Evolutionary conservation across 2,888 invertebrate species (phyloP).

Genomic region (Troides aeacus): DNA sequence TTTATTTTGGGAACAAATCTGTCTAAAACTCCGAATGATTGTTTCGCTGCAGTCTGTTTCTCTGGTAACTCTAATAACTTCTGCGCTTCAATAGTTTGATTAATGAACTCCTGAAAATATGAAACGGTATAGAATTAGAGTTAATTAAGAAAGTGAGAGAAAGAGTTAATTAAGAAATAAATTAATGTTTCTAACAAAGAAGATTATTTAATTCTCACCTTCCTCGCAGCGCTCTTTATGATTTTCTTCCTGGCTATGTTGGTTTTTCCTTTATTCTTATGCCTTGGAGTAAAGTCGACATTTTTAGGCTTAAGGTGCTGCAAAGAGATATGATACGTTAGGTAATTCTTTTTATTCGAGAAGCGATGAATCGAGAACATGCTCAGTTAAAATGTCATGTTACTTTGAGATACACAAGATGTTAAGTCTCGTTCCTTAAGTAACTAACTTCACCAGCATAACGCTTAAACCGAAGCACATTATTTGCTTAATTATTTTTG

Average conservation of each 20-base stretch:
- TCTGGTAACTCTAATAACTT: slow-evolving; percentile 55
- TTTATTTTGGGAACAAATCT: slow-evolving; percentile 83
- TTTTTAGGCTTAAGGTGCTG: slow-evolving; percentile 88
- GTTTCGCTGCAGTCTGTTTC: slow-evolving; percentile 52
- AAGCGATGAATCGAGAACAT: no score
- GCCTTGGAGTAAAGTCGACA: slow-evolving; percentile 87
- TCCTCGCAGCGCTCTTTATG: slow-evolving; percentile 83
- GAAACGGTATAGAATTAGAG: background rate
- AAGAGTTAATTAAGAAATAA: background rate
- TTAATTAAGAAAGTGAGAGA: background rate
- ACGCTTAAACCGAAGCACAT: no score
- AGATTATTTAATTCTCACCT: slow-evolving; percentile 70
- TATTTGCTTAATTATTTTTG: no score
- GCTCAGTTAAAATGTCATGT: no score
- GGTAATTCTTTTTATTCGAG: background rate
- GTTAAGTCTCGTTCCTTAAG: no score
- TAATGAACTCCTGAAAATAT: slow-evolving; percentile 61
- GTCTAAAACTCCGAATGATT: slow-evolving; percentile 82
- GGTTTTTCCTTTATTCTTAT: slow-evolving; percentile 88
- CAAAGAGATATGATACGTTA: slow-evolving; percentile 45
- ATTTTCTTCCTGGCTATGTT: slow-evolving; percentile 89
- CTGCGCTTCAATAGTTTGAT: slow-evolving; percentile 56
- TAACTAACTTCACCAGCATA: no score
- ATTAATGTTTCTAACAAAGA: background rate
- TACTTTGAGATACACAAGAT: no score